Base-by-base conservation (phyloP, 2,888 invertebrate genomes). In the Taenaris catops region DNA sequence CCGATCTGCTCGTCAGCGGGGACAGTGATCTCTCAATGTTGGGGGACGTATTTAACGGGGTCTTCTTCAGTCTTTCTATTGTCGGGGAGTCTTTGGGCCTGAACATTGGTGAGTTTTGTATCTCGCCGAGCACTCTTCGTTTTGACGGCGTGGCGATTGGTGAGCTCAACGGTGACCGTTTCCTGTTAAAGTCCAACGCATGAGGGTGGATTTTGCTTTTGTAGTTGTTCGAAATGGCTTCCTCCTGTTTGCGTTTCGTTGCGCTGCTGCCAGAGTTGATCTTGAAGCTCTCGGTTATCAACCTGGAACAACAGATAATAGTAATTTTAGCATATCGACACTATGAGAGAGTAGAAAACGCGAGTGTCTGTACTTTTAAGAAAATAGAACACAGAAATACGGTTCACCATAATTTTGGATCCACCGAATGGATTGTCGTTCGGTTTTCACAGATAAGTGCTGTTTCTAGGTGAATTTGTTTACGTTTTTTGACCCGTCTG, bases 221-320 rank as follows among this genome's bases (percentile, higher is more conserved):
- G 58, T 58, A 86, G 52, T 76, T 81, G 33, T 52, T 52, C 4
- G 69, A 48, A 10, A 62, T 5, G 0, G 87, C 70, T 2, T 80
- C 78, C 4, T 76, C 75, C 19, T 78, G 75, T 44, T 84, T 80
- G 2, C 79, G 51, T 49, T 84, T 79, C 0, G 75, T 73, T 11
- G 71, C 78, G 44, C 71, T 80, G 58, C 68, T 83, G 6, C 80
- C 87, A 0, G 88, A 87, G 62, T 88, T 87, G 10, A 89, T 81
- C 41, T 66, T 79, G 71, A 89, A 89, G 53, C 66, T 87, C 25
- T 88, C 88, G 0, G 88, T 86, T 44, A 88, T 87, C 41, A 89
- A 62, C 48, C 89, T 89, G 83, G 1, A 79, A 56, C 27, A 27
- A 40, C 4, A 10, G 1, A 19, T n/a, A 34, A 5, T 6, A 2